These are phyloP conservation scores for Choristoneura rosaceana DNA, from an alignment of 2,888 invertebrate species.

Conservation along the genomic window DNA sequence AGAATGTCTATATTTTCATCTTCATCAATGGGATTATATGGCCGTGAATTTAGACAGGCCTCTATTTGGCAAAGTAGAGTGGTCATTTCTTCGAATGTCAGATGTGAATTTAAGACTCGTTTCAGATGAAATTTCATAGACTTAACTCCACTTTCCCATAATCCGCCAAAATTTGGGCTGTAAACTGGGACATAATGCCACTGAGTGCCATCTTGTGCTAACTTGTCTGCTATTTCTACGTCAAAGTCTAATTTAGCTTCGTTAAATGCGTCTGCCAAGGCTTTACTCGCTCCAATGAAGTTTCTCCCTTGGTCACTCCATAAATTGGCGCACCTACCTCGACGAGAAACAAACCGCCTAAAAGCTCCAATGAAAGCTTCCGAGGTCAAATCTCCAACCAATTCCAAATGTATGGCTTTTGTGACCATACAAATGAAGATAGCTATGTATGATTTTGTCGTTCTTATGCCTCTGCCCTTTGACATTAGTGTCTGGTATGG, in stretches of 20 bases:
- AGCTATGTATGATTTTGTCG: conserved; percentile 12
- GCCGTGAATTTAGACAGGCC: conserved; percentile 7
- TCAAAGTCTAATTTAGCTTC: conserved; percentile 7
- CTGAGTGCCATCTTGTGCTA: conserved; percentile 2
- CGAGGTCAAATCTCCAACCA: conserved; percentile 45
- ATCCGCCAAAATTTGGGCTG: conserved; percentile 7
- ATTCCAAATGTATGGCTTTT: conserved; percentile 47
- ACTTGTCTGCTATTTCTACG: background rate
- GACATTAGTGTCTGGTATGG: conserved; percentile 17
- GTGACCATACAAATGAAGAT: conserved; percentile 45
- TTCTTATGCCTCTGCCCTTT: conserved; percentile 16
- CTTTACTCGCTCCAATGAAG: conserved; percentile 12
- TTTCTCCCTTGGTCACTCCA: conserved; percentile 21
- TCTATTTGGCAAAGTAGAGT: conserved; percentile 17
- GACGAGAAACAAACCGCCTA: conserved; percentile 8
- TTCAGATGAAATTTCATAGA: conserved; percentile 21
- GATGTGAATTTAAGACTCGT: conserved; percentile 6
- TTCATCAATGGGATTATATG: conserved; percentile 1
- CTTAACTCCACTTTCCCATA: conserved; percentile 14
- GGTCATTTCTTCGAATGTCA: conserved; percentile 18
- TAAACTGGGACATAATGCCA: conserved; percentile 7
- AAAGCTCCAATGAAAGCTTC: conserved; percentile 38
- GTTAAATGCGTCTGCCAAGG: background rate
- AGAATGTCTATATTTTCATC: background rate
- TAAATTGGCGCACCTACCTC: conserved; percentile 4